These are phyloP conservation scores for Athene cunicularia DNA, from an alignment of 2,113 vertebrate species.

Conservation along the genomic window DNA sequence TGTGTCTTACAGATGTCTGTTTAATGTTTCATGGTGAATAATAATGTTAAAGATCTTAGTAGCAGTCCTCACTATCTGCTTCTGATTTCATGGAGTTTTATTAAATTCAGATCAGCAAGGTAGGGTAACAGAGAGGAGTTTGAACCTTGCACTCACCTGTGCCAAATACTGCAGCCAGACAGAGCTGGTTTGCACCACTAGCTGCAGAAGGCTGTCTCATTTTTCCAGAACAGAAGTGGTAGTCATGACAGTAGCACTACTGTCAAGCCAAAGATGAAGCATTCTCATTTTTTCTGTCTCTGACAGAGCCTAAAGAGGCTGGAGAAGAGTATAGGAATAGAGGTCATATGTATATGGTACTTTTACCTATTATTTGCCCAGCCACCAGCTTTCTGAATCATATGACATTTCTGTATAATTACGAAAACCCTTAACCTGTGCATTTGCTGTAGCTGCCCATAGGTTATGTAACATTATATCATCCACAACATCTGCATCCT, in stretches of 20 bases:
- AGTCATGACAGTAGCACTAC: not conserved
- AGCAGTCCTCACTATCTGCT: not conserved
- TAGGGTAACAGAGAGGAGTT: not conserved
- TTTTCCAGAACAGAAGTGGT: not conserved
- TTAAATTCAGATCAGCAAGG: not conserved
- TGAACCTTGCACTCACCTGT: not conserved
- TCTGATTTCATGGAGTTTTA: not conserved
- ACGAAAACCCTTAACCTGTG: not conserved
- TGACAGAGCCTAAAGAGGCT: not conserved
- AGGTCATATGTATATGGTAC: too few relatives aligned
- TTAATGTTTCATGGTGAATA: not conserved
- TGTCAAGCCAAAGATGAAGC: not conserved
- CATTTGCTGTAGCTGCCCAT: not conserved
- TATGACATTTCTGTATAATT: not conserved
- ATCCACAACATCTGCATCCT: not conserved
- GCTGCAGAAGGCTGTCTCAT: not conserved
- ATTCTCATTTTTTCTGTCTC: not conserved
- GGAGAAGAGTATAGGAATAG: not conserved
- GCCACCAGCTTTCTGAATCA: not conserved
- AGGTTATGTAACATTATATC: not conserved
- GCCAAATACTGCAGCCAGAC: not conserved
- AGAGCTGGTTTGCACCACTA: not conserved
- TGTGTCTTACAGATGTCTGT: not conserved
- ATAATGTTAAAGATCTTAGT: not conserved
- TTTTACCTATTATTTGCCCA: not conserved